phyloP scores from a whole-genome alignment of 2,797 vertebrate species.

The Lacerta bilineata region DNA sequence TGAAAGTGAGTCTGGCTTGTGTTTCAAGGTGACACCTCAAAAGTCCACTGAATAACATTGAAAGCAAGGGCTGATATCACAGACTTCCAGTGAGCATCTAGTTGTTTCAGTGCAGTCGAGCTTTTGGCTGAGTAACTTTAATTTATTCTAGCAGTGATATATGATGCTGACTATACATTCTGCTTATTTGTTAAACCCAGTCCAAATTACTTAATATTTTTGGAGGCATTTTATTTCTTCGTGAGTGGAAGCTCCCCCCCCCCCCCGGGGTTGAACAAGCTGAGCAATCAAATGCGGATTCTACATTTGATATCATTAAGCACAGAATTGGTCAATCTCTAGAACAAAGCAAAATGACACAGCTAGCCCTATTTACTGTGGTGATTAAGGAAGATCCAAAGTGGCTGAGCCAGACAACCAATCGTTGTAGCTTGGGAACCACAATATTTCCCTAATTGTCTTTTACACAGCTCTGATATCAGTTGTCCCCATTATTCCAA shows the following conservation, averaged over 20 bases:
- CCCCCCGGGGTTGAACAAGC: conserved; percentile 60
- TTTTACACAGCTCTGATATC: conserved; percentile 47
- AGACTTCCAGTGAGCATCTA: neutral
- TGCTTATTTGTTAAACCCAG: conserved; percentile 59
- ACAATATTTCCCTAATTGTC: conserved; percentile 53
- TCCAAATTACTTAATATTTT: conserved; percentile 60
- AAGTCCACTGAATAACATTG: neutral
- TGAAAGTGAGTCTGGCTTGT: neutral
- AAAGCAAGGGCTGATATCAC: neutral
- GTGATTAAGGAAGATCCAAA: conserved; percentile 70
- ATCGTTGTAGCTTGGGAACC: conserved; percentile 63
- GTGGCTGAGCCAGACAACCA: conserved; percentile 68
- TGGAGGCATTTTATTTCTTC: conserved; percentile 41
- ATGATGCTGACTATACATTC: conserved; percentile 27
- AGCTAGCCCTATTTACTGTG: conserved; percentile 68
- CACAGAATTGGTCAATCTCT: conserved; percentile 62
- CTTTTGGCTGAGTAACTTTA: neutral
- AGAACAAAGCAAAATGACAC: conserved; percentile 71
- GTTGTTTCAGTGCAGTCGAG: neutral
- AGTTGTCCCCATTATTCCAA: conserved; percentile 51
- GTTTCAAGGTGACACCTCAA: neutral
- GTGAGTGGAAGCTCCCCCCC: conserved; percentile 47
- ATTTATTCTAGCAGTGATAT: conserved; percentile 49
- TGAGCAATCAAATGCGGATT: conserved; percentile 62
- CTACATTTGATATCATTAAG: conserved; percentile 72